Evolutionary conservation across 2,113 vertebrate species (phyloP).

Genomic region (Neogale vison): DNA sequence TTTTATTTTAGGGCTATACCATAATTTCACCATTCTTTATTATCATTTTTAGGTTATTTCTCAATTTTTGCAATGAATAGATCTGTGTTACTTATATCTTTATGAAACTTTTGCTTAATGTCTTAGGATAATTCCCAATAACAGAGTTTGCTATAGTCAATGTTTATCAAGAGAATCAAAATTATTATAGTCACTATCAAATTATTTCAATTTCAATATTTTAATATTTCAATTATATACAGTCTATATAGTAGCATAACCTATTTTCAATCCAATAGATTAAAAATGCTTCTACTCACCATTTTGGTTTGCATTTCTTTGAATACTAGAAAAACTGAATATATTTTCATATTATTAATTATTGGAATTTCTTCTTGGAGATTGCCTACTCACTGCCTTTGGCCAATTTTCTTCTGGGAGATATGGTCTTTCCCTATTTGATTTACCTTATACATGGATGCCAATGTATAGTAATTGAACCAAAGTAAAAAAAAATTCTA

Average conservation of each 20-base stretch:
- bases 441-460: constrained; percentile 2
- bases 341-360: neutral
- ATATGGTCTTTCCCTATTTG: neutral
- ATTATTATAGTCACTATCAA: constrained; percentile 17
- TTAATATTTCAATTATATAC: neutral
- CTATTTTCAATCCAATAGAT: neutral
- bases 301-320: constrained; percentile 23
- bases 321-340: constrained; percentile 9
- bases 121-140: constrained; percentile 31
- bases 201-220: too few relatives aligned
- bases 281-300: constrained; percentile 14
- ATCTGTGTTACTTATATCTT: neutral
- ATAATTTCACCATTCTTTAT: constrained; percentile 53
- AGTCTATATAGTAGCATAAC: neutral
- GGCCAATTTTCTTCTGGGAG: constrained; percentile 5
- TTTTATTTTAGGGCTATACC: constrained; percentile 24
- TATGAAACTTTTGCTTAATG: constrained; percentile 37
- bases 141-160: neutral
- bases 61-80: constrained; percentile 16
- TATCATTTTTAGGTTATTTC: constrained; percentile 25
- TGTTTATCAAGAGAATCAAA: constrained; percentile 42
- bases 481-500: constrained; percentile 31
- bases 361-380: constrained; percentile 20
- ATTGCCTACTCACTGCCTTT: neutral
- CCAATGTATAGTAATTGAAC: neutral